Base-by-base conservation (phyloP, 2,888 invertebrate genomes). In the Trichogramma evanescens region DNA sequence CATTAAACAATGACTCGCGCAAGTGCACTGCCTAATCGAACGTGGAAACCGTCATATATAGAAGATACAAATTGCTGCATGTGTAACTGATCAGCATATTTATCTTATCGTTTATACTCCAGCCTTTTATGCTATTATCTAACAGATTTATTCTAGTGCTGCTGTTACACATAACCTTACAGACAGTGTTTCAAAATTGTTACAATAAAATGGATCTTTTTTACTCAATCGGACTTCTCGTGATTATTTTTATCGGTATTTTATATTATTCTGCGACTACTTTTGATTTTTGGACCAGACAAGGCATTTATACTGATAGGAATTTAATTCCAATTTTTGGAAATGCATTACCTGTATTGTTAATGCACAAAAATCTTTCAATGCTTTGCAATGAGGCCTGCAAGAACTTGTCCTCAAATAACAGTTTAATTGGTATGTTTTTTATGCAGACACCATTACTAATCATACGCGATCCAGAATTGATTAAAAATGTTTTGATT, bases 401-500 rank as follows among this genome's bases (percentile, higher is more conserved):
- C 51, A 50, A 50, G 8, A 43, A 26, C 10, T 55, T 46, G 8
- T 41, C 50, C 8, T 6, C 6, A 40, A 42, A 50, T 4, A 1
- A 10, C 4, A 65, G 62, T 13, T 59, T 65, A 58, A n/a, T 63
- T 8, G 65, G 65, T 1, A 56, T 65, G 45, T 64, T 48, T 42
- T 55, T 52, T 4, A 39, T 62, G 49, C 52, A 42, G 9, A 63
- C 57, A 7, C 65, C 65, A 1, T 13, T 57, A 39, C 42, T 65
- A 5, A 10, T 65, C 5, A 38, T 65, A 38, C 53, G 58, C 1
- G 65, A 65, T 44, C 65, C 65, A 4, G 62, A 63, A 7, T 46
- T 65, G 6, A 54, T 61, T 6, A 65, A 61, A 48, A n/a, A 42
- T 58, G 68, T 75, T 0, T 2, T 74, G 49, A 62, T 70, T 5